Conservation (phyloP, 1,140 invertebrate species). For the Papilio polyxenes region DNA sequence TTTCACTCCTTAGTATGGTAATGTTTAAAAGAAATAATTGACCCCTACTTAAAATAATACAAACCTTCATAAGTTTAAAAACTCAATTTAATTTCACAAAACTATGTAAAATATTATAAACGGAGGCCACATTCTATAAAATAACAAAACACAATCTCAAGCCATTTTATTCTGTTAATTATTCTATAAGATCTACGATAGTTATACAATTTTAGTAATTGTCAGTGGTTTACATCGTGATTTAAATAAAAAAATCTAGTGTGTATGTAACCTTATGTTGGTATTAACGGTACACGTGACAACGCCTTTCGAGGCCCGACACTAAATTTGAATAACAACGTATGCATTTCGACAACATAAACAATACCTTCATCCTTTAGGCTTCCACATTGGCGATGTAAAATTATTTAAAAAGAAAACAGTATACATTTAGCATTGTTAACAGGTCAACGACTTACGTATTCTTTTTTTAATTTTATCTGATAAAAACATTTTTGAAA, state of each 20-base stretch:
- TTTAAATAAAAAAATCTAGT: conserved; percentile 40
- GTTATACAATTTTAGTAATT: too few relatives aligned
- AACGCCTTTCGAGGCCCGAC: conserved; percentile 60
- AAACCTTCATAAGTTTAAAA: not conserved
- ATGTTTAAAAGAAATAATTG: not conserved
- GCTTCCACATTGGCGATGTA: conserved; percentile 35
- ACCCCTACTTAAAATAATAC: not conserved
- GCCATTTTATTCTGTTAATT: not conserved
- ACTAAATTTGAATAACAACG: conserved; percentile 62
- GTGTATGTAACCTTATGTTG: conserved; percentile 52
- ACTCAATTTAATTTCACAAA: not conserved
- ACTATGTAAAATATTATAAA: not conserved
- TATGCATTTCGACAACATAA: conserved; percentile 57
- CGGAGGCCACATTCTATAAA: not conserved
- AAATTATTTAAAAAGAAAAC: conserved; percentile 36
- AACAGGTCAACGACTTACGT: not conserved
- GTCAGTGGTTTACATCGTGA: not conserved
- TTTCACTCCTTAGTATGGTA: not conserved
- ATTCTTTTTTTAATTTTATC: not conserved
- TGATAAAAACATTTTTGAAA: conserved; percentile 13
- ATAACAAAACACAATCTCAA: not conserved
- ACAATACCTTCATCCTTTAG: conserved; percentile 43
- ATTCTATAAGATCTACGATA: too few relatives aligned
- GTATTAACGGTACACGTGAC: conserved; percentile 69
- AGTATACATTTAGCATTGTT: conserved; percentile 1